phyloP scores from a whole-genome alignment of 2,797 vertebrate genomes.

The Smutsia temminckii region DNA sequence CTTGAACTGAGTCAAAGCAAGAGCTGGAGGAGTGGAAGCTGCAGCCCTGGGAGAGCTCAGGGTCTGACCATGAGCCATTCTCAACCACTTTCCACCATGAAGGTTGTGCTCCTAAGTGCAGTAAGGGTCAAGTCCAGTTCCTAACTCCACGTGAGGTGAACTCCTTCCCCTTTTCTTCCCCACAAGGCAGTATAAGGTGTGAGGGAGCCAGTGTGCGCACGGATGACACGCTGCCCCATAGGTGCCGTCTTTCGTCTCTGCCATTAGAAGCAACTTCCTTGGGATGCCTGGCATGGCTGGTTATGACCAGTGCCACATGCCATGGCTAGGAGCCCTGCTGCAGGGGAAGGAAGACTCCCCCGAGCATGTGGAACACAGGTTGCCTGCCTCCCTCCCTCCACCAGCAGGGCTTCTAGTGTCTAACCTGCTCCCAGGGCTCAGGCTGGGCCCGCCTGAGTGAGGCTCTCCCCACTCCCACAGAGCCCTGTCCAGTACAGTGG shows the following conservation, averaged over 20 bases:
- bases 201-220: neutral
- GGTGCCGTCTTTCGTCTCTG: neutral
- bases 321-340: neutral
- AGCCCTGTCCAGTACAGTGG: neutral
- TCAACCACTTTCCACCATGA: neutral
- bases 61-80: accelerated
- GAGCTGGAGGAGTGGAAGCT: no score
- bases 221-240: neutral
- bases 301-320: neutral
- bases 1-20: neutral
- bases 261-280: neutral
- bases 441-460: neutral
- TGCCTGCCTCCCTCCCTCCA: neutral
- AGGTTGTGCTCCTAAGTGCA: neutral
- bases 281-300: neutral
- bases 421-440: neutral
- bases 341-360: neutral
- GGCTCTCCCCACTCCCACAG: no score
- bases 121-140: neutral
- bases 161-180: neutral
- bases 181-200: accelerated
- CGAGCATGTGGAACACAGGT: neutral
- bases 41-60: neutral
- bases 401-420: neutral
- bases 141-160: neutral